Evolutionary conservation across 1,140 invertebrate genomes (phyloP).

Genomic region (Apocrypta bakeri): DNA sequence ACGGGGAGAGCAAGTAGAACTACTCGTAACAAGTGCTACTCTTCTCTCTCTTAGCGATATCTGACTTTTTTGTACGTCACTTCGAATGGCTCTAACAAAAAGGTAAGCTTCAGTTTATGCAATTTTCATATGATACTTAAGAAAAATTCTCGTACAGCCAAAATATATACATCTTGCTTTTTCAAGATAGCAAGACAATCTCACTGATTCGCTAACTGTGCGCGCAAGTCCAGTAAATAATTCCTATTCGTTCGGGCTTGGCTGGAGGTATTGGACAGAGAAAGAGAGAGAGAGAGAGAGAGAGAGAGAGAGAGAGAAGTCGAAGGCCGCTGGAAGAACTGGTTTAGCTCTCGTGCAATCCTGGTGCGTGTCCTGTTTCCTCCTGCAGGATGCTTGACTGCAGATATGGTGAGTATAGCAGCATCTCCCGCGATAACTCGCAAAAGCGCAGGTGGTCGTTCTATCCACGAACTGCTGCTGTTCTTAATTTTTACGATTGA

Average conservation of each 20-base stretch:
- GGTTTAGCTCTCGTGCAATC: constrained; percentile 26
- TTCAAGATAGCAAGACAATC: not conserved
- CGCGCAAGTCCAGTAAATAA: constrained; percentile 23
- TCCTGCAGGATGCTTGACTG: not conserved
- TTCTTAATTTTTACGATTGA: not conserved
- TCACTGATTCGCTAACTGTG: no score
- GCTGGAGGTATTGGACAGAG: not conserved
- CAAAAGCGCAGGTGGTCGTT: constrained; percentile 21
- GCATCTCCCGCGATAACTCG: constrained; percentile 21
- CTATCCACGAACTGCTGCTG: not conserved
- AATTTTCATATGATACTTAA: no score
- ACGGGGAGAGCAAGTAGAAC: no score
- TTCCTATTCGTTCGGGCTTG: constrained; percentile 5
- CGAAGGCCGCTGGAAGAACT: constrained; percentile 1
- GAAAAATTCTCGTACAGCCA: not conserved
- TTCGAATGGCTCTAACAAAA: no score
- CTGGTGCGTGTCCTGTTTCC: constrained; percentile 10
- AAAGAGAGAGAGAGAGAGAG: not conserved
- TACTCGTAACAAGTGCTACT: no score
- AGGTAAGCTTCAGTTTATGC: no score
- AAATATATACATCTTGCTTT: not conserved
- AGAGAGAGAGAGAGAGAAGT: not conserved
- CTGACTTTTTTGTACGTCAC: no score
- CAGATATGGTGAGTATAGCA: constrained; percentile 4
- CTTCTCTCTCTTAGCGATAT: no score